Percentiles rank a stretch among this genome's conserved stretches.
phyloP scores from a whole-genome alignment of 2,797 vertebrate genomes.

The Cossypha dichroa region DNA sequence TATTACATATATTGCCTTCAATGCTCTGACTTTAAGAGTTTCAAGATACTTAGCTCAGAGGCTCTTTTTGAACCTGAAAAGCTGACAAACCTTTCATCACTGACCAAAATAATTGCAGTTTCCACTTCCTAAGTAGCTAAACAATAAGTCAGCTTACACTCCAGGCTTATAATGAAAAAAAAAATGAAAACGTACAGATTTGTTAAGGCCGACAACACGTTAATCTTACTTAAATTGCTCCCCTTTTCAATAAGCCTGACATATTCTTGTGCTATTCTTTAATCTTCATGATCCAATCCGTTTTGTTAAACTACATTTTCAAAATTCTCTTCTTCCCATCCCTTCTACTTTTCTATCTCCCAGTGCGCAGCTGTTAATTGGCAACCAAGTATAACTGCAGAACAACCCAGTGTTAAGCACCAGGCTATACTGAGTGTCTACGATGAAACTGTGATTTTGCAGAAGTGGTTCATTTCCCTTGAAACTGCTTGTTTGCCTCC shows the following conservation, averaged over 20 bases:
- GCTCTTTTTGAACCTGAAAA: neutral
- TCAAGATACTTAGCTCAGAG: neutral
- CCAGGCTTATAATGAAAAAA: neutral
- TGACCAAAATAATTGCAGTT: neutral
- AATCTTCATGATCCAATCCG: neutral
- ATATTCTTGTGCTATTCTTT: neutral
- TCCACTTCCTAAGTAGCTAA: neutral
- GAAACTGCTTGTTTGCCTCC: neutral
- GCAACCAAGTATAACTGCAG: neutral
- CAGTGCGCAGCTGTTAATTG: neutral
- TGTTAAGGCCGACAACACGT: neutral
- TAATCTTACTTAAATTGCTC: neutral
- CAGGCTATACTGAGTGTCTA: neutral
- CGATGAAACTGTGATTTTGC: neutral
- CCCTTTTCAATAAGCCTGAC: neutral
- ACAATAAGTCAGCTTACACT: neutral
- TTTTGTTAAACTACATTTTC: neutral
- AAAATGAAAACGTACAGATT: accelerated
- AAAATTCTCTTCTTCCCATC: neutral
- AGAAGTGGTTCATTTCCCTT: neutral
- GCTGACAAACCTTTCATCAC: neutral
- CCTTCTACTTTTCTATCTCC: neutral
- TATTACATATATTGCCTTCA: neutral
- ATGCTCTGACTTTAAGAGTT: neutral
- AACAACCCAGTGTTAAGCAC: neutral